Percentiles rank a stretch among this genome's conserved stretches.
These are phyloP conservation scores for Ursus arctos DNA, from an alignment of 2,113 vertebrate species.

Conservation along the genomic window DNA sequence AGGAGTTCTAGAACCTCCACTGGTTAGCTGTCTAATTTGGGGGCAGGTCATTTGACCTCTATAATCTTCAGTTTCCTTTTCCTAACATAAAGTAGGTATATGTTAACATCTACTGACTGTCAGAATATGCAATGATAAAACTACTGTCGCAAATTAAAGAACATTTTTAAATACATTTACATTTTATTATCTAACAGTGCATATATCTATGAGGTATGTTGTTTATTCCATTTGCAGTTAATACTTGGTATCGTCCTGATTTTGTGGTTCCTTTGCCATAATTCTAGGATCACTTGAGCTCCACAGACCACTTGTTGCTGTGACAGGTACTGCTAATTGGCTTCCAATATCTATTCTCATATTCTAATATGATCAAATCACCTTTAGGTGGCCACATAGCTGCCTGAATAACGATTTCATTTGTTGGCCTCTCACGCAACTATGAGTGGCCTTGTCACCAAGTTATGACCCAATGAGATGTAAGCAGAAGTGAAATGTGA, in stretches of 20 bases:
- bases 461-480: not conserved
- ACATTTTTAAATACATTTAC: constrained; percentile 11
- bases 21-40: not conserved
- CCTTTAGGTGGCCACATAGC: not conserved
- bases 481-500: not conserved
- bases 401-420: not conserved
- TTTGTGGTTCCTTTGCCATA: not conserved
- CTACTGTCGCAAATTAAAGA: not conserved
- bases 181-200: not conserved
- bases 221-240: not conserved
- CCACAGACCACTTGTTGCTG: not conserved
- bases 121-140: constrained; percentile 1
- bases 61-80: not conserved
- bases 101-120: not conserved
- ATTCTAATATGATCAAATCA: not conserved
- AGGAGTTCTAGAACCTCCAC: not conserved
- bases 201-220: not conserved
- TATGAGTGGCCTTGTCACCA: not conserved
- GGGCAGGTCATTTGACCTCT: not conserved
- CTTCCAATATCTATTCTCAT: not conserved
- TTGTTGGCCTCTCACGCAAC: not conserved
- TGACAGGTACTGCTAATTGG: not conserved
- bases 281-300: not conserved
- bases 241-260: not conserved
- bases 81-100: not conserved